Conservation (phyloP, 2,797 vertebrate genomes). For the Malacoraja senta region DNA sequence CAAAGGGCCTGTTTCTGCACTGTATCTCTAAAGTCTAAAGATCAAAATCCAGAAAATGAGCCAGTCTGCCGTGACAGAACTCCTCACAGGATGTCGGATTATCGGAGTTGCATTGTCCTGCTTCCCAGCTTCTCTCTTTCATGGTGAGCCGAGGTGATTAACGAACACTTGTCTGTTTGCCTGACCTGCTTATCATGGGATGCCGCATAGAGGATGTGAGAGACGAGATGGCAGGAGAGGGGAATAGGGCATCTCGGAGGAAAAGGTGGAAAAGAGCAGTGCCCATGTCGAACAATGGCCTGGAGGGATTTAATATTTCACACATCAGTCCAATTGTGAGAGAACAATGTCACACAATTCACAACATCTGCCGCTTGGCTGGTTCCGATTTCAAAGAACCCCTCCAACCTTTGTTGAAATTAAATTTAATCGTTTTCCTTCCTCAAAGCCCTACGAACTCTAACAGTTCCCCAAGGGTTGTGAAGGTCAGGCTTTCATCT, state of each 20-base stretch:
- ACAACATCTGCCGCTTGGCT: slow-evolving; percentile 44
- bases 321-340: fast-evolving
- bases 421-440: slow-evolving; percentile 45
- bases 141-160: not conserved
- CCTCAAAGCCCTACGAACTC: slow-evolving; percentile 43
- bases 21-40: no score
- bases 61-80: no score
- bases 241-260: not conserved
- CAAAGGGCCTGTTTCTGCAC: no score
- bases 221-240: not conserved
- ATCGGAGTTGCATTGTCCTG: no score
- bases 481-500: slow-evolving; percentile 56
- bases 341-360: not conserved
- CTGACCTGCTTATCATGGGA: not conserved
- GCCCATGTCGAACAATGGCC: not conserved
- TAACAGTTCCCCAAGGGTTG: slow-evolving; percentile 44
- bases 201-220: not conserved
- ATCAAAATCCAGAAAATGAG: no score
- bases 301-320: not conserved
- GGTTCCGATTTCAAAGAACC: slow-evolving; percentile 52
- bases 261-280: not conserved
- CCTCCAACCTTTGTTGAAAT: slow-evolving; percentile 45
- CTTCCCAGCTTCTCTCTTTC: no score
- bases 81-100: no score
- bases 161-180: slow-evolving; percentile 15